Percentiles rank a stretch among this genome's conserved stretches.
Conservation (phyloP, 1,140 invertebrate species). For the Penaeus japonicus region DNA sequence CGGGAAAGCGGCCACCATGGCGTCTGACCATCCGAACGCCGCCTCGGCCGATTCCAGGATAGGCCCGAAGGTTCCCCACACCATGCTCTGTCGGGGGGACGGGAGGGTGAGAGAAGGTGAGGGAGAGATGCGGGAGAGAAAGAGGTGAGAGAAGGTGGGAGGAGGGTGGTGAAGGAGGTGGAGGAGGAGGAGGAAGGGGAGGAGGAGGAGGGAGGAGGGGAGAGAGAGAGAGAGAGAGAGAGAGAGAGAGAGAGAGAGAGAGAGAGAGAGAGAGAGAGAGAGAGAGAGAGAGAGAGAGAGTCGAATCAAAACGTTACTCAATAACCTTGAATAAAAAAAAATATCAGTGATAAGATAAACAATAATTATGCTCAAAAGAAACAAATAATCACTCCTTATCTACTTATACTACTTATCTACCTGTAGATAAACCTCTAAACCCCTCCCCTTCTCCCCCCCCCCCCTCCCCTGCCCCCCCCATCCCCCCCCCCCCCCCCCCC, state of each 20-base stretch:
- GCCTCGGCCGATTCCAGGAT: conserved; percentile 65
- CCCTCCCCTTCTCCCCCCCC: too few species aligned
- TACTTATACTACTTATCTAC: too few species aligned
- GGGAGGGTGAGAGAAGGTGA: not conserved
- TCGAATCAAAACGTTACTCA: too few species aligned
- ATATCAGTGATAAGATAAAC: too few species aligned
- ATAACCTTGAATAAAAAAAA: too few species aligned
- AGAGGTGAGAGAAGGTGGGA: not conserved
- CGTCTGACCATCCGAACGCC: conserved; percentile 66
- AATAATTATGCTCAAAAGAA: too few species aligned
- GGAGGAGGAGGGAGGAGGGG: not conserved
- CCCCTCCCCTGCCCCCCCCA: too few species aligned
- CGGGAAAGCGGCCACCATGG: conserved; percentile 65
- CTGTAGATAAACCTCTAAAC: too few species aligned
- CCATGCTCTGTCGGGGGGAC: conserved; percentile 28
- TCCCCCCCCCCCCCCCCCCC: too few species aligned
- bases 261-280: too few species aligned
- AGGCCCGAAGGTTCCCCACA: conserved; percentile 70
- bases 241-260: not conserved
- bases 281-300: too few species aligned
- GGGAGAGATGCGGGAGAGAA: not conserved
- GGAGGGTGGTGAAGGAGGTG: not conserved
- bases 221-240: not conserved
- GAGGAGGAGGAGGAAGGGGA: not conserved
- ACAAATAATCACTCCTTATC: too few species aligned